phyloP scores from a whole-genome alignment of 2,888 invertebrate genomes.

The Stegophylla sp. region DNA sequence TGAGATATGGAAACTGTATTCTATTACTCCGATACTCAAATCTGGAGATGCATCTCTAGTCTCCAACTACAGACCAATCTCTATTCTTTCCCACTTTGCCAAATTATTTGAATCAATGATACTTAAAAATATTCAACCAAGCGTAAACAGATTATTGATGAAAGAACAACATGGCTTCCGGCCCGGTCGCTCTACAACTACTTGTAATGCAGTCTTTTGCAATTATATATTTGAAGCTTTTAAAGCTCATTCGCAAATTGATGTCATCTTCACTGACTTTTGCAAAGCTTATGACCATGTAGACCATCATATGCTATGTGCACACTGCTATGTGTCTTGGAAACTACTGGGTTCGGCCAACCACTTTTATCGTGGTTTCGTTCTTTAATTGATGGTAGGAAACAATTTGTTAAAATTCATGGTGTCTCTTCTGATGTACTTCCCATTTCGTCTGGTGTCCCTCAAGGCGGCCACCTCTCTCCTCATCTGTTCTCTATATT shows the following conservation, averaged over 20 bases:
- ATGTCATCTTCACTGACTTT: slow-evolving; percentile 14
- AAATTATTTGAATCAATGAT: background rate
- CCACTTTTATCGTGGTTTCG: too few species aligned
- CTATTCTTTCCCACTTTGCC: too few species aligned
- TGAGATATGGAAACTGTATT: background rate
- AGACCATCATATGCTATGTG: background rate
- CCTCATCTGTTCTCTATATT: background rate
- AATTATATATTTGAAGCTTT: slow-evolving; percentile 9
- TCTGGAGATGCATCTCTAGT: background rate
- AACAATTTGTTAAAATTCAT: background rate
- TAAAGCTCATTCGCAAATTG: too few species aligned
- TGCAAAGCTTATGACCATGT: background rate
- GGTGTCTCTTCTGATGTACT: slow-evolving; percentile 4
- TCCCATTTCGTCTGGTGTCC: background rate
- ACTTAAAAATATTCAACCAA: slow-evolving; percentile 4
- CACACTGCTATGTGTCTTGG: background rate
- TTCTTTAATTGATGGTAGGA: background rate
- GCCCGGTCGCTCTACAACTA: background rate
- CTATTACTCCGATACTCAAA: background rate
- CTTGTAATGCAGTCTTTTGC: background rate
- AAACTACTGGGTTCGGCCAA: background rate
- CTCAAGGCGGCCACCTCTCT: background rate
- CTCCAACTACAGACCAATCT: background rate
- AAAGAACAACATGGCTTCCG: background rate
- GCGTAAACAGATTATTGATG: background rate